These are phyloP conservation scores for rat (Rattus norvegicus) DNA, from an alignment of 2,113 vertebrate species.

Conservation along the genomic window DNA sequence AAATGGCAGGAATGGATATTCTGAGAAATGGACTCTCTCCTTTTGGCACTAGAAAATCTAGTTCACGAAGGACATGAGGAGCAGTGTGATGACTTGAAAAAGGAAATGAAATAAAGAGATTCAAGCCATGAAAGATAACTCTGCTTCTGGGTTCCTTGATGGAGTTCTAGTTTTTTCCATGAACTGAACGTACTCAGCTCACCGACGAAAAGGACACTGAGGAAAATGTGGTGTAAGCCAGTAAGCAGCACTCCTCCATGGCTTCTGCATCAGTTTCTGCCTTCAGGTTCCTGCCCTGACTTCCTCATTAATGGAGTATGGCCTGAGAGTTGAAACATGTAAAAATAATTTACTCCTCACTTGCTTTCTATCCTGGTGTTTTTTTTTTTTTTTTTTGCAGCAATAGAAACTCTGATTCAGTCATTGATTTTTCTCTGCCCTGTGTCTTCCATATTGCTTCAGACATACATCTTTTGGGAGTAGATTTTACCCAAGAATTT, in stretches of 20 bases:
- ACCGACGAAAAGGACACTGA: too few relatives aligned
- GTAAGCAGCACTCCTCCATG: too few relatives aligned
- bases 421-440: background rate
- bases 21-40: background rate
- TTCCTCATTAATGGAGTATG: background rate
- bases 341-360: background rate
- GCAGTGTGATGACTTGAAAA: background rate
- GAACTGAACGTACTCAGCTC: too few relatives aligned
- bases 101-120: background rate
- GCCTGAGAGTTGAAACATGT: background rate
- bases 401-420: background rate
- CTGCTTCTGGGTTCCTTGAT: rapidly evolving
- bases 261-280: too few relatives aligned
- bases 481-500: background rate
- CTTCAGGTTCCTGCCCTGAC: too few relatives aligned
- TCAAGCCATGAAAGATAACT: rapidly evolving
- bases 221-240: too few relatives aligned
- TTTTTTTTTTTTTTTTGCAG: too few relatives aligned
- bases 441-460: background rate
- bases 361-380: too few relatives aligned
- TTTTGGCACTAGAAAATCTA: background rate
- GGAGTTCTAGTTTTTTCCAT: rapidly evolving
- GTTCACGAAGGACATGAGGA: too few relatives aligned
- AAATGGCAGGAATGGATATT: background rate
- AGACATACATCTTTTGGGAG: background rate